Percentiles rank a stretch among this genome's conserved stretches.
phyloP scores from a whole-genome alignment of 2,797 vertebrate species.

The Muraenolepis orangiensis region DNA sequence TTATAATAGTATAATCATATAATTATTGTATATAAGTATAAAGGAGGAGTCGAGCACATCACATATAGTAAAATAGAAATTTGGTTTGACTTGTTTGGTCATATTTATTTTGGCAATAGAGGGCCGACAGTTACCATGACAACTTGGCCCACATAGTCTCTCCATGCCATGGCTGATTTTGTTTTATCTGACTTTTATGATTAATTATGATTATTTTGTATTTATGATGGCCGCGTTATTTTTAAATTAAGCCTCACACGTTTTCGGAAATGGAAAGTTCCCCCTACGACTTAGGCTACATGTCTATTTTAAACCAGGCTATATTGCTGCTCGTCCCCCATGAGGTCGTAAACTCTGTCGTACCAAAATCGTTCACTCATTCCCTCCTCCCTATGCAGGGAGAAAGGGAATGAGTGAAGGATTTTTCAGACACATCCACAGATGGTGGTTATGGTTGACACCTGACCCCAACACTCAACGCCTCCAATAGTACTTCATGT shows the following conservation, averaged over 20 bases:
- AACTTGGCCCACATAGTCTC: background rate
- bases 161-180: background rate
- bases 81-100: background rate
- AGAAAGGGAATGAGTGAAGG: too few relatives aligned
- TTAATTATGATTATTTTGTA: background rate
- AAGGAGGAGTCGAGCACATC: too few relatives aligned
- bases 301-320: background rate
- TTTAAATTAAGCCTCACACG: background rate
- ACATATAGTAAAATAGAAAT: background rate
- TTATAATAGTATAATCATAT: too few relatives aligned
- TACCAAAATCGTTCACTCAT: too few relatives aligned
- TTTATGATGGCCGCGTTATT: background rate
- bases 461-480: background rate
- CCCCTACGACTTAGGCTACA: too few relatives aligned
- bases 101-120: conserved; percentile 4
- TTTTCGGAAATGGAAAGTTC: too few relatives aligned
- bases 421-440: too few relatives aligned
- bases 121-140: background rate
- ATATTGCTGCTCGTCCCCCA: background rate
- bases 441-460: background rate
- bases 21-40: too few relatives aligned
- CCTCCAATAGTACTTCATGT: background rate
- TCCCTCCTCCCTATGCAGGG: too few relatives aligned
- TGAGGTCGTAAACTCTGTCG: background rate
- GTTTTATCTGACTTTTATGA: background rate